These are phyloP conservation scores for Lepus oiostolus DNA, from an alignment of 2,797 vertebrate species.

Conservation along the genomic window DNA sequence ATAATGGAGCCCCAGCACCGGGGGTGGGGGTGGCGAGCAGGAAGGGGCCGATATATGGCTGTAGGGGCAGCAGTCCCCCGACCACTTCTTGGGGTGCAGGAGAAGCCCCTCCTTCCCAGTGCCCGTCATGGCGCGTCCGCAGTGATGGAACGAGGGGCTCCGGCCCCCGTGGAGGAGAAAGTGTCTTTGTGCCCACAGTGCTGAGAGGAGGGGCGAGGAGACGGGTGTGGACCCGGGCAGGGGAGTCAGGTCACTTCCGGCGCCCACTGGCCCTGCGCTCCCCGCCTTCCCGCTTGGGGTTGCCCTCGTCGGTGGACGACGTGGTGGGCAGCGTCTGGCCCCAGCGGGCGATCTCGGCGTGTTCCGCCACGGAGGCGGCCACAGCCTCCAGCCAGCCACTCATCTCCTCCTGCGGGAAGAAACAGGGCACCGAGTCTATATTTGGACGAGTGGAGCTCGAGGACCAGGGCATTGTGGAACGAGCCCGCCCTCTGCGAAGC, in stretches of 20 bases:
- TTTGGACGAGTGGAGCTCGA: neutral
- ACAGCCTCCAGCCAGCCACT: constrained; percentile 93
- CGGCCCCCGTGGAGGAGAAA: constrained; percentile 65
- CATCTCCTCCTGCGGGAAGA: constrained; percentile 92
- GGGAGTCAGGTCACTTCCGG: constrained; percentile 93
- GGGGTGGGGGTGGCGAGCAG: constrained; percentile 78
- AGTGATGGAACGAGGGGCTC: constrained; percentile 56
- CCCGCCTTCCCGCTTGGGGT: constrained; percentile 86
- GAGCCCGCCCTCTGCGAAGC: neutral
- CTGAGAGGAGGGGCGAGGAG: constrained; percentile 20
- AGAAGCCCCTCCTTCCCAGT: constrained; percentile 78
- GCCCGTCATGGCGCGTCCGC: constrained; percentile 61
- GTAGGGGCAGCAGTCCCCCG: constrained; percentile 71
- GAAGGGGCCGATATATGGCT: constrained; percentile 84
- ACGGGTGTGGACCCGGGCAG: neutral
- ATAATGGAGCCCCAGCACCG: constrained; percentile 81
- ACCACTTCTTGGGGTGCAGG: constrained; percentile 70
- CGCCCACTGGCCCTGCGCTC: constrained; percentile 94
- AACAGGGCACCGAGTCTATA: neutral
- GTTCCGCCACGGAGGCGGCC: constrained; percentile 91
- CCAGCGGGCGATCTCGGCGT: constrained; percentile 94
- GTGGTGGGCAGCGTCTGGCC: constrained; percentile 95
- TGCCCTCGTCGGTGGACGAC: constrained; percentile 95
- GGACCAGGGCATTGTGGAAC: neutral
- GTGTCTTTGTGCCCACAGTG: constrained; percentile 80